phyloP scores from a whole-genome alignment of 2,113 vertebrate species.

The Apteryx owenii region DNA sequence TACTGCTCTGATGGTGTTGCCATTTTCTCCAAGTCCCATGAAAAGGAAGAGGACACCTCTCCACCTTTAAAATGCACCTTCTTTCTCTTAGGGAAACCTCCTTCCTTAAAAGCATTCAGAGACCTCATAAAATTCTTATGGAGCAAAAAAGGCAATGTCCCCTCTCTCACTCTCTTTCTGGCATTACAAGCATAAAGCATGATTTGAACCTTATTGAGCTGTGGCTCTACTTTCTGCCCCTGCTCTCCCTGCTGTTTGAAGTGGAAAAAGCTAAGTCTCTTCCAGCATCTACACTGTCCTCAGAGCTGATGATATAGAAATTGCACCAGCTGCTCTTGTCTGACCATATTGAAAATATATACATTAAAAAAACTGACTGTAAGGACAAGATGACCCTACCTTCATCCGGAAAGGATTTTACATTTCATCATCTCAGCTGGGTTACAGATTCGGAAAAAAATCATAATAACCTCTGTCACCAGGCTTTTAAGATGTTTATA shows the following conservation, averaged over 20 bases:
- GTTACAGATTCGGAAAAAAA: not conserved
- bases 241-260: not conserved
- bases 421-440: not conserved
- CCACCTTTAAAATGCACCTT: not conserved
- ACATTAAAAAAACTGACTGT: not conserved
- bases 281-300: not conserved
- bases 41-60: not conserved
- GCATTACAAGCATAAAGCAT: not conserved
- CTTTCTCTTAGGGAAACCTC: not conserved
- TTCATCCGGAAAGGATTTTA: not conserved
- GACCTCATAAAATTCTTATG: not conserved
- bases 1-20: not conserved
- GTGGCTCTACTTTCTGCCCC: not conserved
- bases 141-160: not conserved
- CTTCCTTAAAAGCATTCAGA: not conserved
- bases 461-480: not conserved
- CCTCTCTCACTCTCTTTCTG: not conserved
- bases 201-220: not conserved
- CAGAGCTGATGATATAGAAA: not conserved
- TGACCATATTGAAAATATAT: not conserved
- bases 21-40: rapidly evolving
- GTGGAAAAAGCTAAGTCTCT: not conserved
- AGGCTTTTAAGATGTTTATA: not conserved
- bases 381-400: not conserved
- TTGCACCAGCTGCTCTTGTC: not conserved